Evolutionary conservation across 2,888 invertebrate genomes (phyloP).

Genomic region (Rhabditoides inermis): DNA sequence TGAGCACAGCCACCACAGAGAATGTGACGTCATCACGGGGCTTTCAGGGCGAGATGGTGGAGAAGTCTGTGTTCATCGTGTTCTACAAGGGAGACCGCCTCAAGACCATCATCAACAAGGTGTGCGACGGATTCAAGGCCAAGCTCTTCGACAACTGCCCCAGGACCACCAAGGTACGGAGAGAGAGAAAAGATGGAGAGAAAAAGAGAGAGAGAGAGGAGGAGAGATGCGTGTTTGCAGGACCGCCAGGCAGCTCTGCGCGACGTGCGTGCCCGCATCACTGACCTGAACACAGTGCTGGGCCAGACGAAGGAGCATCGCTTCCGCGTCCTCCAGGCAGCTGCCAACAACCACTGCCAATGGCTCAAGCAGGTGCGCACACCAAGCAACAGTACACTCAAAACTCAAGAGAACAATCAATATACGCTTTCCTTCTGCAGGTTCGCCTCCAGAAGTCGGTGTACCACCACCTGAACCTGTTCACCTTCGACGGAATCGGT

Average conservation of each 20-base stretch:
- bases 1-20: slow-evolving; percentile 1
- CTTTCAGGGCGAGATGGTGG: slow-evolving; percentile 81
- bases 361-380: slow-evolving; percentile 75
- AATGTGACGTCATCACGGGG: neutral
- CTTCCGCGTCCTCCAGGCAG: slow-evolving; percentile 68
- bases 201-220: no score
- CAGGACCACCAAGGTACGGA: slow-evolving; percentile 91
- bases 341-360: slow-evolving; percentile 91
- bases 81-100: slow-evolving; percentile 84
- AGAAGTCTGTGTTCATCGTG: slow-evolving; percentile 80
- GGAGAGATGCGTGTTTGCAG: no score
- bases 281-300: slow-evolving; percentile 71
- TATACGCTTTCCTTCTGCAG: slow-evolving; percentile 14
- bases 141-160: slow-evolving; percentile 95
- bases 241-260: slow-evolving; percentile 29
- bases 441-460: slow-evolving; percentile 97
- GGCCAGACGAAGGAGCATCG: slow-evolving; percentile 47
- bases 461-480: slow-evolving; percentile 91
- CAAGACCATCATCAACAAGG: slow-evolving; percentile 85
- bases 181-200: no score
- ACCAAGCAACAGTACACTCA: neutral
- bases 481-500: slow-evolving; percentile 97
- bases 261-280: slow-evolving; percentile 46
- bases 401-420: neutral
- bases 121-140: slow-evolving; percentile 60